Evolutionary conservation across 2,113 vertebrate genomes (phyloP), one percentile per base, ranked within the genome.

Genomic region (Chaetura pelagica): DNA sequence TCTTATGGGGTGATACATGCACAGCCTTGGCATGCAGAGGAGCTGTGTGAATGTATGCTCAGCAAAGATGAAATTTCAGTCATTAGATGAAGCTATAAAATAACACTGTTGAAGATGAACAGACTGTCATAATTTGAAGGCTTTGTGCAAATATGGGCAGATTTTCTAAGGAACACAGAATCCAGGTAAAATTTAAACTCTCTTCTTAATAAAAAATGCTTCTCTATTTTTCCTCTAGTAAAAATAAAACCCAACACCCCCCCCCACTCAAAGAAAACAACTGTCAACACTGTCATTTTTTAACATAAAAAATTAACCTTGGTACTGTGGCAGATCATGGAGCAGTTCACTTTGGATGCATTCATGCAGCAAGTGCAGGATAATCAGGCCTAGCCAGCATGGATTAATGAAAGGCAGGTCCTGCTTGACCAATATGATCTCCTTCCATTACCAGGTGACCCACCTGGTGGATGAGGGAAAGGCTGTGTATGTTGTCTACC

Each of bases 31-130:
- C 49, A 67, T 2, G 5, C 44, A 81, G 34, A 84, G 58, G 9
- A 84, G 30, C 11, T 63, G 30, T 32, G n/a, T 57, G 57, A 84
- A 48, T 48, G 44, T 22, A 44, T 0, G 0, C 8, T 40, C 34
- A 46, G 18, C 0, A 2, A 48, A 27, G 18, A 67, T 44, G 38
- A 76, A 72, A 76, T 73, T 46, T 24, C 8, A 59, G 76, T 48
- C n/a, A 11, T 51, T 51, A 71, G 38, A 44, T 35, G 21, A 91
- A 89, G 13, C 32, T 30, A n/a, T 67, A 51, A 61, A 84, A 80
- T 6, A 51, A n/a, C n/a, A 18, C 38, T 48, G 17, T 29, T 68
- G 44, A 91, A 64, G 38, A 72, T 3, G 1, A 78, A 30, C 26
- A 75, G 58, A 35, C 30, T 76, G 21, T 24, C n/a, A 27, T 27